Evolutionary conservation across 2,888 invertebrate genomes (phyloP).

Genomic region (Volucella inflata): DNA sequence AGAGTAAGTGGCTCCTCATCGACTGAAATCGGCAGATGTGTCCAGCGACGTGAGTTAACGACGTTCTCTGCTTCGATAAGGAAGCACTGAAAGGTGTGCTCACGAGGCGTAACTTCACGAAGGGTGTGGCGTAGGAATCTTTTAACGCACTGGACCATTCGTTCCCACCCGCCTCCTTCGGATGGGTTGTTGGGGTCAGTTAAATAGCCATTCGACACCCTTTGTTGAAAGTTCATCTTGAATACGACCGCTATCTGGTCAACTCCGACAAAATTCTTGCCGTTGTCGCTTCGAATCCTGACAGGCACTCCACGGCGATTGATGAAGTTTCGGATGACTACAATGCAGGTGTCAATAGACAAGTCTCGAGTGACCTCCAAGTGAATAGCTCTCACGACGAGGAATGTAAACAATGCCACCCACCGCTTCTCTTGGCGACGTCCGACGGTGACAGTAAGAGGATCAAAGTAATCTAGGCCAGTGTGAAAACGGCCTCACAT

Average conservation of each 20-base stretch:
- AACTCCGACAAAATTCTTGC: slow-evolving; percentile 51
- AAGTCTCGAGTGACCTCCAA: no score
- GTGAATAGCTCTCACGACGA: slow-evolving; percentile 47
- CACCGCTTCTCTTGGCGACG: slow-evolving; percentile 63
- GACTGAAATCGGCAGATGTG: slow-evolving; percentile 49
- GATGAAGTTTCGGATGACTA: no score
- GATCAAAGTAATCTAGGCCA: slow-evolving; percentile 70
- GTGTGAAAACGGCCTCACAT: slow-evolving; percentile 72
- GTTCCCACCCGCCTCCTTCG: slow-evolving; percentile 61
- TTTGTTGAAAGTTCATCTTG: slow-evolving; percentile 24
- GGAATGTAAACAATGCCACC: slow-evolving; percentile 55
- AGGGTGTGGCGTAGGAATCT: slow-evolving; percentile 57
- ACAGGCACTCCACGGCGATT: slow-evolving; percentile 67
- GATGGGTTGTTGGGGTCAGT: slow-evolving; percentile 36
- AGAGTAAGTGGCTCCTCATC: slow-evolving; percentile 64
- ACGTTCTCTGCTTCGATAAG: slow-evolving; percentile 61
- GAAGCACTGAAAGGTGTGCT: slow-evolving; percentile 63
- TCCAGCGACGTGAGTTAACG: slow-evolving; percentile 49
- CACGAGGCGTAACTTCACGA: slow-evolving; percentile 56
- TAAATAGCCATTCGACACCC: slow-evolving; percentile 56
- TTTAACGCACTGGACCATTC: slow-evolving; percentile 67
- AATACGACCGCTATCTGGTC: slow-evolving; percentile 17
- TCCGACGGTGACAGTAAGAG: slow-evolving; percentile 67
- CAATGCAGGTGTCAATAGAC: no score
- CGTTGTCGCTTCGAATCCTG: slow-evolving; percentile 64